phyloP scores from a whole-genome alignment of 2,797 vertebrate genomes.

The Tragelaphus eurycerus region DNA sequence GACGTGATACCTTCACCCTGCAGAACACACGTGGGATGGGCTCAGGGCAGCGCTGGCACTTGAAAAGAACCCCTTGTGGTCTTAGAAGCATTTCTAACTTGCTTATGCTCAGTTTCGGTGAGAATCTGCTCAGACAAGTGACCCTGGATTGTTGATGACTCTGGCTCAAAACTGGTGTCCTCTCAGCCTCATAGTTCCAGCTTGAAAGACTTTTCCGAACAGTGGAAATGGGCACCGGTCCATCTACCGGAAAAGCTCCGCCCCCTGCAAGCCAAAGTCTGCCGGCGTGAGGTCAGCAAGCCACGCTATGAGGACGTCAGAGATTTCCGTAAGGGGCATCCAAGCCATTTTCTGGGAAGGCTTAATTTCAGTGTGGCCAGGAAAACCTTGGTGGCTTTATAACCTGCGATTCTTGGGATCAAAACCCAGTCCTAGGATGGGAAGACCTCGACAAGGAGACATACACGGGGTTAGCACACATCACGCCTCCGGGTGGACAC shows the following conservation, averaged over 20 bases:
- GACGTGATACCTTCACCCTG: fast-evolving
- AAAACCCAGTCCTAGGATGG: neutral
- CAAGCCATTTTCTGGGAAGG: neutral
- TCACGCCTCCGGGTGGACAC: neutral
- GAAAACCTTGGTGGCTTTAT: neutral
- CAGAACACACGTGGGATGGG: fast-evolving
- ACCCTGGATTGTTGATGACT: neutral
- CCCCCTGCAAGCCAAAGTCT: neutral
- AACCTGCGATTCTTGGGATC: neutral
- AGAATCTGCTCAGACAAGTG: neutral
- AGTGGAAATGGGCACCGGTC: fast-evolving
- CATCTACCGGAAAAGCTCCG: neutral
- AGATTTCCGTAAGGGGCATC: neutral
- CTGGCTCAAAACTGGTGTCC: neutral
- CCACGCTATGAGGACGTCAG: fast-evolving
- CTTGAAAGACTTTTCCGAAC: neutral
- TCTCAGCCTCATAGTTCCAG: no score
- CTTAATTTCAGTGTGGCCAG: neutral
- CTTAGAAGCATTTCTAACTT: neutral
- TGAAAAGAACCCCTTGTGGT: neutral
- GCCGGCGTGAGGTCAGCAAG: fast-evolving
- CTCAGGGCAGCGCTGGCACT: neutral
- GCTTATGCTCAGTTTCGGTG: neutral
- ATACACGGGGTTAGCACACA: fast-evolving
- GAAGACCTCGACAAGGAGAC: neutral